phyloP scores from a whole-genome alignment of 2,113 vertebrate genomes.

The Aegotheles bennettii region DNA sequence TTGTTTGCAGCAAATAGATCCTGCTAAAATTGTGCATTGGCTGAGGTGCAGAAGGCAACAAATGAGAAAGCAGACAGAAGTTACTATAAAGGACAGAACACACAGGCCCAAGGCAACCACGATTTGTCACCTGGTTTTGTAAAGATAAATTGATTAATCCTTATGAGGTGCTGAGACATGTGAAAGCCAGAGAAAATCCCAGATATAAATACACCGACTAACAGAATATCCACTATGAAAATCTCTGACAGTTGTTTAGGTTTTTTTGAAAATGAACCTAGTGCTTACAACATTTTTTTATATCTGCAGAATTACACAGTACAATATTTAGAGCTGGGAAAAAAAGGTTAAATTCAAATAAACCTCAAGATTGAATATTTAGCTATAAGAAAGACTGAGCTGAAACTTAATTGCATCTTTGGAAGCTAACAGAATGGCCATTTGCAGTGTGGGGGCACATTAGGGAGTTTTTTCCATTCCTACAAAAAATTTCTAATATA shows the following conservation, averaged over 20 bases:
- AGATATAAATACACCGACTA: background rate
- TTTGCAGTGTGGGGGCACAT: background rate
- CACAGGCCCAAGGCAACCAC: background rate
- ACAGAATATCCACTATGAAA: background rate
- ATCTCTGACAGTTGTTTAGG: background rate
- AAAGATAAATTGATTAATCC: background rate
- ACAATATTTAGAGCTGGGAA: background rate
- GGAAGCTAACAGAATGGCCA: background rate
- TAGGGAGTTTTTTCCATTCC: background rate
- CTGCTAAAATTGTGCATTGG: background rate
- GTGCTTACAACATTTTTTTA: background rate
- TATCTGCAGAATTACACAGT: background rate
- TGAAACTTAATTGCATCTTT: background rate
- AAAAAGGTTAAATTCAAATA: background rate
- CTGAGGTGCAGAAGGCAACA: background rate
- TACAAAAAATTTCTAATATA: constrained; percentile 5
- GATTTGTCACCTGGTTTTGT: background rate
- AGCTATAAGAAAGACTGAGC: background rate
- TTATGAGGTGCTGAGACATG: background rate
- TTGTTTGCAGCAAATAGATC: background rate
- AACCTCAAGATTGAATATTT: background rate
- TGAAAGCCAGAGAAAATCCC: background rate
- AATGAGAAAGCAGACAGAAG: background rate
- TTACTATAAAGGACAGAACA: background rate
- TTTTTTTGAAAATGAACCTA: background rate